Base-by-base conservation (phyloP, 2,888 invertebrate species). In the Flexamia atlantica region DNA sequence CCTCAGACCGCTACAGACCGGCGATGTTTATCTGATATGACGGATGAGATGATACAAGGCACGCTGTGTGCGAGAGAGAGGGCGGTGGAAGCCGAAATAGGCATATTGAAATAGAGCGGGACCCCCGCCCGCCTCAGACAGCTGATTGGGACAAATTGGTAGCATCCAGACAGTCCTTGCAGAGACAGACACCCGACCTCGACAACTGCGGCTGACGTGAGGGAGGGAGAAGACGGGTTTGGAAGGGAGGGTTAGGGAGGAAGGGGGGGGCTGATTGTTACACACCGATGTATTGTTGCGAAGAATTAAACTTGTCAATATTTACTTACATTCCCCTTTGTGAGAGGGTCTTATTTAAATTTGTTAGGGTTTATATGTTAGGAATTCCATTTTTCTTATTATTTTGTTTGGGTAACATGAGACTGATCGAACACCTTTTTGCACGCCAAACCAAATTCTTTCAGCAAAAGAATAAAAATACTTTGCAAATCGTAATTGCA, bases 111-210 rank as follows among this genome's bases (percentile, higher is more conserved):
- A 76, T 76, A 76, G 76, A 76, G 76, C 46, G 68, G 25, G 30
- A 40, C 76, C 76, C 76, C 46, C 25, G 1, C 76, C 20, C 28
- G 36, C 36, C 36, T 36, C 28, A n/a, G 50, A 53, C 81, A 32
- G 36, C 64, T 60, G 81, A 81, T 60, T 81, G 60, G 81, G 40
- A 64, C 81, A 64, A 64, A 81, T 60, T 60, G 64, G 81, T 40
- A n/a, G 42, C 83, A 57, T 60, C 57, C 36, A 20, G 53, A 50
- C 83, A 12, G 32, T 30, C 7, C n/a, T n/a, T n/a, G n/a, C n/a
- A n/a, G 36, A 36, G 36, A 36, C 36, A 14, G 68, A 68, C 68
- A n/a, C 68, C 30, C 68, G 68, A 68, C 68, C 68, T 68, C 68
- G 17, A 14, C 68, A 30, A 32, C 68, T 68, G 68, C 32, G 23